These are phyloP conservation scores for Murina feae DNA, from an alignment of 2,113 vertebrate species.

Conservation along the genomic window DNA sequence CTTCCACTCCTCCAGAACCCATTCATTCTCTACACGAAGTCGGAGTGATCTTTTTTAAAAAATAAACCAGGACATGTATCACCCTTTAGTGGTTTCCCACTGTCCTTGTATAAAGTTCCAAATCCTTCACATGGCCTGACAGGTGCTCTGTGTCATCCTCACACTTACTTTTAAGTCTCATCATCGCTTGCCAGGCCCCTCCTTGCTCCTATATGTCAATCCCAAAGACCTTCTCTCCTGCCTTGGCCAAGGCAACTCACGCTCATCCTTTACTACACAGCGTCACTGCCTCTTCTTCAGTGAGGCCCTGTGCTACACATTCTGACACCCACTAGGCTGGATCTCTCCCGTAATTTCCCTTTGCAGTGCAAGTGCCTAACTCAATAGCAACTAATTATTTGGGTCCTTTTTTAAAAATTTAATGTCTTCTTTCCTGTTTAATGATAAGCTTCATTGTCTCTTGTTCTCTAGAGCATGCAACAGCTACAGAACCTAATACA, in stretches of 20 bases:
- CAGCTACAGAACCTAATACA: not conserved
- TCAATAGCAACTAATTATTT: not conserved
- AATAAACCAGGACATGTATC: not conserved
- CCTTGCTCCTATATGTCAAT: not conserved
- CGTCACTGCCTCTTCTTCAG: not conserved
- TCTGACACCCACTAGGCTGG: not conserved
- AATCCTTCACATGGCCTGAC: not conserved
- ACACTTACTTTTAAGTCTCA: not conserved
- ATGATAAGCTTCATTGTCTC: not conserved
- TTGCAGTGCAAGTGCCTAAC: not conserved
- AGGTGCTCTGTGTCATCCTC: not conserved
- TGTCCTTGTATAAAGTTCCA: not conserved
- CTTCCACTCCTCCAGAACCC: not conserved
- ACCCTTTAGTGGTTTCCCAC: not conserved
- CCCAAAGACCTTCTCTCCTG: not conserved
- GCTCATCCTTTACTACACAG: not conserved
- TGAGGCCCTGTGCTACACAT: not conserved
- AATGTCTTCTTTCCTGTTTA: not conserved
- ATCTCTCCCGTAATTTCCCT: not conserved
- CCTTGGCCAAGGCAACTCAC: not conserved
- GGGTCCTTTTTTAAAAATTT: not conserved
- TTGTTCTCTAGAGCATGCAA: not conserved
- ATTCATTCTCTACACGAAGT: not conserved
- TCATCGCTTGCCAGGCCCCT: not conserved
- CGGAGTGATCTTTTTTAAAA: not conserved